These are phyloP conservation scores for Chaetodon trifascialis DNA, from an alignment of 2,113 vertebrate species.

Conservation along the genomic window DNA sequence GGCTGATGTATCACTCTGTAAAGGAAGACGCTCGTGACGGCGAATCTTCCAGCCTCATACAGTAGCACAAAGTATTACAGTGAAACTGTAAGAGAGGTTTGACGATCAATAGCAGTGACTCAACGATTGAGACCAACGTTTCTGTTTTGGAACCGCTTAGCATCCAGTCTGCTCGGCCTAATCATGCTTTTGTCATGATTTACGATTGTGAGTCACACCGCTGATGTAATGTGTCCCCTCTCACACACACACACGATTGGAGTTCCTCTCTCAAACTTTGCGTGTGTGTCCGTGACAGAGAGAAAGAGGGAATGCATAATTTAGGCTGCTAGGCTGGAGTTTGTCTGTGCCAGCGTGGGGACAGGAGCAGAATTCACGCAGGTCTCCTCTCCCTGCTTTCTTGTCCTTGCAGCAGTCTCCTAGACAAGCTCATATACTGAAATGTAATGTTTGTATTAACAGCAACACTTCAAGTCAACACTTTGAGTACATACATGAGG, in stretches of 20 bases:
- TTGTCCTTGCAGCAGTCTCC: slow-evolving; percentile 44
- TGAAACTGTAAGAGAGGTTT: slow-evolving; percentile 21
- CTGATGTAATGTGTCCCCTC: not conserved
- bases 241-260: not conserved
- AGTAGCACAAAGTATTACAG: not conserved
- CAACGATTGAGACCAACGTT: not conserved
- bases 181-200: not conserved
- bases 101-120: slow-evolving; percentile 25
- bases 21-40: slow-evolving; percentile 1
- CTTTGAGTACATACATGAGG: not conserved
- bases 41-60: not conserved
- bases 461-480: not conserved
- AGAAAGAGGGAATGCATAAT: slow-evolving; percentile 65
- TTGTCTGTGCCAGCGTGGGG: slow-evolving; percentile 27
- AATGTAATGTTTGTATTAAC: no score
- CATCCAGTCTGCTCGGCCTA: no score
- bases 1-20: not conserved
- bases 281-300: slow-evolving; percentile 22
- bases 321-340: slow-evolving; percentile 52
- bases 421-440: not conserved
- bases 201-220: not conserved
- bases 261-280: slow-evolving; percentile 24
- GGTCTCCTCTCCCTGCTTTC: not conserved
- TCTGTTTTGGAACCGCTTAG: not conserved
- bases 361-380: slow-evolving; percentile 51